Evolutionary conservation across 2,888 invertebrate species (phyloP).

Genomic region (Crematogaster levior): DNA sequence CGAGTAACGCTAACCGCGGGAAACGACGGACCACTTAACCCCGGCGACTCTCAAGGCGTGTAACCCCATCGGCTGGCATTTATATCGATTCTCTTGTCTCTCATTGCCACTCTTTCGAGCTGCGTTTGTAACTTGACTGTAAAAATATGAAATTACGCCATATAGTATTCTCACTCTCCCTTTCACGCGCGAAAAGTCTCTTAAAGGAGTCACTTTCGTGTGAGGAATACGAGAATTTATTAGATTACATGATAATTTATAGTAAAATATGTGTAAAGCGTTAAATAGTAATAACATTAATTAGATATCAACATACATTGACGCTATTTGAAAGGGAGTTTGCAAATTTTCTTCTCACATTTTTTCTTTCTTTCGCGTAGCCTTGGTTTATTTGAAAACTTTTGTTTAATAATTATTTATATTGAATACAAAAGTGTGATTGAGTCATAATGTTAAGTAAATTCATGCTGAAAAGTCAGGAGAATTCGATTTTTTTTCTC

Average conservation of each 20-base stretch:
- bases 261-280: not conserved
- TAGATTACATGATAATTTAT: not conserved
- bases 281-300: not conserved
- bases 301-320: not conserved
- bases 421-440: not conserved
- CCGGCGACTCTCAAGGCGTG: constrained; percentile 16
- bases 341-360: too few relatives aligned
- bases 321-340: too few relatives aligned
- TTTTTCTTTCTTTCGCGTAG: too few relatives aligned
- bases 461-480: not conserved
- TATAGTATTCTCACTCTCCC: not conserved
- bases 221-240: not conserved
- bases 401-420: not conserved
- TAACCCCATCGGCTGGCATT: constrained; percentile 37
- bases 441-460: not conserved
- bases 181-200: not conserved
- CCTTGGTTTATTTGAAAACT: not conserved
- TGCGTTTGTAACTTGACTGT: not conserved
- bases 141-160: constrained; percentile 3
- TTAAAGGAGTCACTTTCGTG: not conserved
- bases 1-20: constrained; percentile 28
- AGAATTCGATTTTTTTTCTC: not conserved
- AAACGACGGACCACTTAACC: constrained; percentile 32
- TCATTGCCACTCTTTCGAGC: not conserved
- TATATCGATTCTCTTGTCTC: constrained; percentile 23